Conservation (phyloP, 1,140 invertebrate genomes). For the Drosophila takahashii region DNA sequence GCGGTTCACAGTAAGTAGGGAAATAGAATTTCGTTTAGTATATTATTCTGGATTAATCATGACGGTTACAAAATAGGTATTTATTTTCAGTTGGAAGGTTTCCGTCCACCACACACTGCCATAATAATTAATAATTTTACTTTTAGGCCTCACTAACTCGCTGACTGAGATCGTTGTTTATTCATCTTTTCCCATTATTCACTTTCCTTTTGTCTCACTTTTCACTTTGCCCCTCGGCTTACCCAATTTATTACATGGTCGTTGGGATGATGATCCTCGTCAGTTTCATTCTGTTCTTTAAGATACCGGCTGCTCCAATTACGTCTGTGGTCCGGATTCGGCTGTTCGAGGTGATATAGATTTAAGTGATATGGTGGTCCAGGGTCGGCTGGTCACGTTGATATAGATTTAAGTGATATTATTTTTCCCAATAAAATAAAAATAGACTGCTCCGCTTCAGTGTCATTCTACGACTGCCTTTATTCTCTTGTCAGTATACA, state of each 20-base stretch:
- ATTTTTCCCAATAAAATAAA: no score
- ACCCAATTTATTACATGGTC: background rate
- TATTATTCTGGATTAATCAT: background rate
- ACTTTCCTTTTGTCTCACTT: background rate
- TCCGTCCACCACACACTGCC: background rate
- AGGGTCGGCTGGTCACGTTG: no score
- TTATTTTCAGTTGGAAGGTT: background rate
- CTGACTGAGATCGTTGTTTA: background rate
- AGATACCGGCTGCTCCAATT: background rate
- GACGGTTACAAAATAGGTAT: background rate
- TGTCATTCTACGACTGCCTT: no score
- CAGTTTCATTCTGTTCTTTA: background rate
- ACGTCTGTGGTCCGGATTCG: background rate
- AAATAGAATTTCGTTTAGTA: background rate
- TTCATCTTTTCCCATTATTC: background rate
- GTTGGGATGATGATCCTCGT: slow-evolving; percentile 1
- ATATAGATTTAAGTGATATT: no score
- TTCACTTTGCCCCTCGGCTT: background rate
- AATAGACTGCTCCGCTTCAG: no score
- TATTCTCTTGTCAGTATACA: no score
- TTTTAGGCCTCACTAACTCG: slow-evolving; percentile 2
- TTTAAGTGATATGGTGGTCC: no score
- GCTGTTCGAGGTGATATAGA: no score
- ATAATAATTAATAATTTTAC: background rate
- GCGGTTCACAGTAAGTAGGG: background rate